Evolutionary conservation across 1,140 invertebrate species (phyloP).

Genomic region (Heliconius hewitsoni): DNA sequence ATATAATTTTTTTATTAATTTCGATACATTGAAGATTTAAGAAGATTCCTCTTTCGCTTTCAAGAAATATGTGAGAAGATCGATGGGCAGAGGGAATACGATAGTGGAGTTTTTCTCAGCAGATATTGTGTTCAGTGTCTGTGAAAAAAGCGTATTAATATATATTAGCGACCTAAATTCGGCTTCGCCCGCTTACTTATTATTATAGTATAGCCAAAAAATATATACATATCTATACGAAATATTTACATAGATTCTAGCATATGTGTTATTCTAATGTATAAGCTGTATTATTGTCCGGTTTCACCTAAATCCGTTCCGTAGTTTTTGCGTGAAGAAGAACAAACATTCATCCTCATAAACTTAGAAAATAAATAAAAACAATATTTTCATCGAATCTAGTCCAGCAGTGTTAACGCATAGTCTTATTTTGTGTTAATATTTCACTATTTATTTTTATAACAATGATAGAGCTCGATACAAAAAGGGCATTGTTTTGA

Average conservation of each 20-base stretch:
- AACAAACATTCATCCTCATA: no score
- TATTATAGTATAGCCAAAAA: no score
- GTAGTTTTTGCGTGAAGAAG: no score
- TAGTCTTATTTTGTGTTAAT: neutral
- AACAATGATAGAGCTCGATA: neutral
- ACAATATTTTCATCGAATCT: neutral
- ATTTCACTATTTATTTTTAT: neutral
- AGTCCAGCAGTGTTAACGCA: neutral
- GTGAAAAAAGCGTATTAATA: conserved; percentile 58
- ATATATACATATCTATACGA: no score
- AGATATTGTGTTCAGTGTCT: conserved; percentile 93
- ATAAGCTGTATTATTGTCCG: no score
- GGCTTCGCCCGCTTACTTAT: no score
- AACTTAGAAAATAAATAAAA: neutral
- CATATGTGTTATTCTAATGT: no score
- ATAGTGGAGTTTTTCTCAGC: conserved; percentile 97
- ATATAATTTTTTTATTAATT: neutral
- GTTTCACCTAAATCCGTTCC: no score
- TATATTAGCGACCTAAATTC: no score
- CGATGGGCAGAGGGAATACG: conserved; percentile 93
- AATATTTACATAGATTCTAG: no score
- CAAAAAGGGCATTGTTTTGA: neutral
- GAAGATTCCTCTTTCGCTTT: conserved; percentile 58
- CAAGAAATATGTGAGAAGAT: conserved; percentile 82
- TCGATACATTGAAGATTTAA: conserved; percentile 14